Percentiles rank a stretch among this genome's conserved stretches.
phyloP scores from a whole-genome alignment of 2,888 invertebrate genomes.

The Heteromurus nitidus region DNA sequence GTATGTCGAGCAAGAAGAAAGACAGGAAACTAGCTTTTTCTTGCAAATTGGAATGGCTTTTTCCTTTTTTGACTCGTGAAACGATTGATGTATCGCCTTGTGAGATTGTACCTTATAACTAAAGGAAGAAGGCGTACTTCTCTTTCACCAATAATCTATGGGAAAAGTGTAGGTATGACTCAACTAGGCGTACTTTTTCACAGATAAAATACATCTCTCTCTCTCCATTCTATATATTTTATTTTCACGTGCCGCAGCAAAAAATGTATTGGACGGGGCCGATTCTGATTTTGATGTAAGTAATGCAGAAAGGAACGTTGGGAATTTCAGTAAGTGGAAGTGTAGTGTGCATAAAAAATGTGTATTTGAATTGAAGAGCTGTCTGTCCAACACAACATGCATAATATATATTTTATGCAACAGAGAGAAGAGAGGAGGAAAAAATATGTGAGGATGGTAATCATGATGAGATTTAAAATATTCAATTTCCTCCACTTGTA shows the following conservation, averaged over 20 bases:
- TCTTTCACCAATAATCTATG: not conserved
- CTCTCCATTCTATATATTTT: no score
- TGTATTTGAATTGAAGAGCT: slow-evolving; percentile 1
- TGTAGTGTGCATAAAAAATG: slow-evolving; percentile 22
- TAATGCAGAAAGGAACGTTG: slow-evolving; percentile 31
- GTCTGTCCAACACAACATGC: not conserved
- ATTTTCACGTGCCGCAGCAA: no score
- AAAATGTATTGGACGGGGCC: slow-evolving; percentile 31
- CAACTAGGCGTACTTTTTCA: slow-evolving; percentile 32
- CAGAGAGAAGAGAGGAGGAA: no score
- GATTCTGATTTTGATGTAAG: slow-evolving; percentile 57
- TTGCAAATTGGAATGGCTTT: slow-evolving; percentile 59
- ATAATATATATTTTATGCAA: slow-evolving; percentile 4
- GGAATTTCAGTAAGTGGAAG: slow-evolving; percentile 3
- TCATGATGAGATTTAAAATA: slow-evolving; percentile 67
- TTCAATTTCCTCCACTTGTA: slow-evolving; percentile 65
- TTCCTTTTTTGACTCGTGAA: slow-evolving; percentile 56
- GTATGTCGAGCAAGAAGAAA: slow-evolving; percentile 37
- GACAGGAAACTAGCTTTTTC: slow-evolving; percentile 58
- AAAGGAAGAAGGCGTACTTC: not conserved
- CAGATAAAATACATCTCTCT: slow-evolving; percentile 24
- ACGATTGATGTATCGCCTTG: slow-evolving; percentile 54
- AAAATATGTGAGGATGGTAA: slow-evolving; percentile 48
- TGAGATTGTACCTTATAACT: slow-evolving; percentile 5
- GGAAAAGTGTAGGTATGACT: slow-evolving; percentile 17